A percentile compares a stretch with the other conserved stretches of the same genome.
These are phyloP conservation scores for Agrilus planipennis DNA, from an alignment of 1,140 invertebrate species.

Conservation along the genomic window DNA sequence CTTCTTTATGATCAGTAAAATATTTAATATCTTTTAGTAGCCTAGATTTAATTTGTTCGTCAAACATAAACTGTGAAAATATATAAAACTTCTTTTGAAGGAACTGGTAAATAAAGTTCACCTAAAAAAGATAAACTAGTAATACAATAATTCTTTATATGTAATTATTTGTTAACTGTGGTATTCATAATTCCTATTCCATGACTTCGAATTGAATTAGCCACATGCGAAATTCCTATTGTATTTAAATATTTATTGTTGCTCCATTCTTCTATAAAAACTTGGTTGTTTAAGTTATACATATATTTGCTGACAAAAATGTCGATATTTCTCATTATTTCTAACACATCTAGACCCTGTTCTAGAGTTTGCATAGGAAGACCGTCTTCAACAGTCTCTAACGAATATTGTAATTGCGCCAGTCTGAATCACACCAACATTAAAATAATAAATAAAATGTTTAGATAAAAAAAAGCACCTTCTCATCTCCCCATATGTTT, in stretches of 20 bases:
- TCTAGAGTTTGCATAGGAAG: slow-evolving; percentile 94
- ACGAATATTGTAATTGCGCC: slow-evolving; percentile 72
- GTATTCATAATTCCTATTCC: slow-evolving; percentile 97
- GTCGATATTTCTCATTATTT: slow-evolving; percentile 96
- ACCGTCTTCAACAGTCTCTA: slow-evolving; percentile 78
- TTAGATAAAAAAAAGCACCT: slow-evolving; percentile 32
- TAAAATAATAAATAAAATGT: slow-evolving; percentile 3
- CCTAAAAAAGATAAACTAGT: slow-evolving; percentile 5
- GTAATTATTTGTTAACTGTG: slow-evolving; percentile 45
- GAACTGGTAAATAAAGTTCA: slow-evolving; percentile 96
- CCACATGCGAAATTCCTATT: slow-evolving; percentile 89
- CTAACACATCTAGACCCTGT: slow-evolving; percentile 94
- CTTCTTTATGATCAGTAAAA: slow-evolving; percentile 47
- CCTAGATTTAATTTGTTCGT: slow-evolving; percentile 95
- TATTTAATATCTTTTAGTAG: slow-evolving; percentile 80
- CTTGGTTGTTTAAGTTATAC: slow-evolving; percentile 96
- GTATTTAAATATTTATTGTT: slow-evolving; percentile 94
- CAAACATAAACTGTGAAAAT: slow-evolving; percentile 96
- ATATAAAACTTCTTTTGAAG: slow-evolving; percentile 85
- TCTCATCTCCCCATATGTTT: slow-evolving; percentile 93
- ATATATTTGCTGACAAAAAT: slow-evolving; percentile 88
- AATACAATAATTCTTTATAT: slow-evolving; percentile 7
- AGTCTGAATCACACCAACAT: slow-evolving; percentile 41
- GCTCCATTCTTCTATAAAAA: slow-evolving; percentile 87
- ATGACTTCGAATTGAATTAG: slow-evolving; percentile 96